Percentiles rank a stretch among this genome's conserved stretches.
phyloP scores from a whole-genome alignment of 2,888 invertebrate species.

The Mantis religiosa region DNA sequence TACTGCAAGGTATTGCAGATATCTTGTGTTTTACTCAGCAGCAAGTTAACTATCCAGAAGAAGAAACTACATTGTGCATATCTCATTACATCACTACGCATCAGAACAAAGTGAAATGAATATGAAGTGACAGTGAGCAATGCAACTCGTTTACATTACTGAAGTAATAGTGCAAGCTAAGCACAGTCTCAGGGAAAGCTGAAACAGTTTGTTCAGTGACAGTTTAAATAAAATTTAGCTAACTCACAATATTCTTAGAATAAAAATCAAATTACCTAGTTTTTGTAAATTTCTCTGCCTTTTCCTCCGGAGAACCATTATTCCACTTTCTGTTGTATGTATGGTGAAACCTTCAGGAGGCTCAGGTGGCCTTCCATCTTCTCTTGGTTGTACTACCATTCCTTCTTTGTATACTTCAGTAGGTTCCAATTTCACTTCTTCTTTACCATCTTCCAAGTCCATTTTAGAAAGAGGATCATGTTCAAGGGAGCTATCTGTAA shows the following conservation, averaged over 20 bases:
- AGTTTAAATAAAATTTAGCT: no score
- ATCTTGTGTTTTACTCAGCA: no score
- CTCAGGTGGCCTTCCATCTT: slow-evolving; percentile 60
- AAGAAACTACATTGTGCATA: no score
- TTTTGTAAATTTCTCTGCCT: slow-evolving; percentile 84
- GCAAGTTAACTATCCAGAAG: no score
- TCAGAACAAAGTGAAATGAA: no score
- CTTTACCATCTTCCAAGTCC: slow-evolving; percentile 57
- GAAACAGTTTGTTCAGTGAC: no score
- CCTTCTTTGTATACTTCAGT: slow-evolving; percentile 70
- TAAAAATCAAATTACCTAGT: slow-evolving; percentile 47
- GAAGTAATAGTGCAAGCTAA: no score
- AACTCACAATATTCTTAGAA: background rate
- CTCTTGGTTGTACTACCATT: slow-evolving; percentile 71
- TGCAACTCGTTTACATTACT: no score
- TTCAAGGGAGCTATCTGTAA: slow-evolving; percentile 3
- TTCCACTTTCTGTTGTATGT: slow-evolving; percentile 74
- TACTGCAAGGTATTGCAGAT: no score
- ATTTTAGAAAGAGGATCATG: slow-evolving; percentile 10
- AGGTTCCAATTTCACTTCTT: slow-evolving; percentile 67
- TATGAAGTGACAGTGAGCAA: no score
- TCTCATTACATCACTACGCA: no score
- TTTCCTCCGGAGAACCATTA: slow-evolving; percentile 75
- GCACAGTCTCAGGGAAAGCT: no score
- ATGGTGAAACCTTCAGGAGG: slow-evolving; percentile 80